Evolutionary conservation across 1,140 invertebrate species (phyloP), one percentile per base, ranked within the genome.

Genomic region (Drosophila navojoa): DNA sequence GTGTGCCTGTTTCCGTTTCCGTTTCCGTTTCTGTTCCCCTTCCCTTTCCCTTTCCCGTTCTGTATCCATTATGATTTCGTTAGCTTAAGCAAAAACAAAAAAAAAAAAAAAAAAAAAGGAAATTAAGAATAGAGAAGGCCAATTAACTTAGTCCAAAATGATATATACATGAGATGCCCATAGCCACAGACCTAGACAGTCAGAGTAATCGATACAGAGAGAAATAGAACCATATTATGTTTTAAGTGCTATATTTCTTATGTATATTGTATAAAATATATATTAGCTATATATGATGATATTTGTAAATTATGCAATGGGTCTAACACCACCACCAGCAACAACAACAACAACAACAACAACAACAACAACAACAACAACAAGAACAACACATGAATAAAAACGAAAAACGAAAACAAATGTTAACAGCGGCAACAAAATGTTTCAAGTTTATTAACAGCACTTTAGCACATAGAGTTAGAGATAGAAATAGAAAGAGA

Each of bases 381-480:
- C 19, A 22, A 22, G 19, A 29, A 29, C 27, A 29, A 44, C 55
- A 42, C 15, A 45, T 9, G 4, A 50, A 32, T 32, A 32, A 35
- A 32, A 45, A 19, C 25, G 19, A 27, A 40, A n/a, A 11, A 40
- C 1, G n/a, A 73, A 25, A 73, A 76, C 47, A 52, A 68, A 74
- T 73, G 81, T 80, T 85, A 80, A 71, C 76, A 79, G 68, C 72
- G 59, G 66, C 69, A 81, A 70, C 74, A 69, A 73, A 77, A 81
- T 77, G 81, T 85, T 85, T 86, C 81, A 86, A 69, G 86, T 45
- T 19, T 86, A 79, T 64, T 86, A 59, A 81, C 58, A 79, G 81
- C 81, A 84, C 81, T 44, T 63, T 82, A 84, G 81, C 77, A 84
- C 81, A 68, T 86, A 81, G 74, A 81, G 10, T 13, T 66, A 71